Evolutionary conservation across 2,888 invertebrate genomes (phyloP), one percentile per base, ranked within the genome.

Genomic region (Hoplodrina blanda): DNA sequence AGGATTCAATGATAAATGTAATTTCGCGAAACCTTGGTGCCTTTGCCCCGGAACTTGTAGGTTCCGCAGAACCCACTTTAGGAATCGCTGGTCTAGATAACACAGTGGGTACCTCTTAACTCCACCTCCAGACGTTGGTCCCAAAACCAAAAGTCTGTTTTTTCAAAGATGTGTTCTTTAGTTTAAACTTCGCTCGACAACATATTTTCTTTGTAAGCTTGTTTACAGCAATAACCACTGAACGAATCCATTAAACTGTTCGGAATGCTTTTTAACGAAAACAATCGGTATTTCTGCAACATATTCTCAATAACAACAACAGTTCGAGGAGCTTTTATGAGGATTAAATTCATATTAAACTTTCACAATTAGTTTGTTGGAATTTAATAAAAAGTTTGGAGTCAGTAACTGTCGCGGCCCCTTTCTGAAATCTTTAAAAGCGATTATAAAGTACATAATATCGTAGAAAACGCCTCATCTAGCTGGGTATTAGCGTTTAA

Each of bases 141-240:
- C 41, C 3, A 41, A 41, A 7, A 11, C 13, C 8, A 41, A 7
- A 13, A 10, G 13, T 10, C 41, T 55, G 46, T 69, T 69, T 52
- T 52, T 41, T 20, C 41, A 53, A 53, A 44, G 46, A 49, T 61
- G 44, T 61, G 13, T 25, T 41, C 11, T 49, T 41, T 25, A 19
- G 30, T 53, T 25, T 17, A 33, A 76, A 80, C 41, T 81, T 81
- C 17, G 30, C 52, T 41, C 60, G 25, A 53, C n/a, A 49, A 64
- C 11, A 46, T 69, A 57, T 37, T 52, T 15, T 52, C 8, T 74
- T 54, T 49, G 46, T 41, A 33, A 68, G 37, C 70, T 74, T 74
- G 82, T 80, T 81, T 80, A 77, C 65, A 61, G 17, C 44, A 25
- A 63, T 13, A 52, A 10, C 62, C 55, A 52, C 56, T 62, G 49